These are phyloP conservation scores for Elachura formosa DNA, from an alignment of 2,113 vertebrate genomes.

Conservation along the genomic window DNA sequence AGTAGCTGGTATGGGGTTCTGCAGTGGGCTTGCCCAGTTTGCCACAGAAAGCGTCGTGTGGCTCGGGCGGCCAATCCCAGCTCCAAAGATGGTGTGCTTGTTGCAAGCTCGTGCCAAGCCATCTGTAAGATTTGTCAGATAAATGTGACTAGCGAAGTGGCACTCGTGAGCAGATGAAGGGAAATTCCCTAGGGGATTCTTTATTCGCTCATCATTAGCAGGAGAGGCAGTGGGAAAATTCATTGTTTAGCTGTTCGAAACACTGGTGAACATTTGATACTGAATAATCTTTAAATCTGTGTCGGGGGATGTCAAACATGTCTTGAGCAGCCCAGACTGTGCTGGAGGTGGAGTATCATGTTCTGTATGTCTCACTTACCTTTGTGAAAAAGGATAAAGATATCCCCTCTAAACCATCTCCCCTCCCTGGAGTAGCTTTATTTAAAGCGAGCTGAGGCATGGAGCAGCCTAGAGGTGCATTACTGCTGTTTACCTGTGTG, in stretches of 20 bases:
- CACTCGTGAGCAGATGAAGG: conserved; percentile 65
- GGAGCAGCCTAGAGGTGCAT: background rate
- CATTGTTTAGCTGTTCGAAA: conserved; percentile 39
- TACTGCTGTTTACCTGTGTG: background rate
- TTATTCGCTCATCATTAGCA: conserved; percentile 47
- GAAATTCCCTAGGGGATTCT: conserved; percentile 62
- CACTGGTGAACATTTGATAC: background rate
- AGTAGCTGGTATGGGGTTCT: background rate
- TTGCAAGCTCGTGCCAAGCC: conserved; percentile 53
- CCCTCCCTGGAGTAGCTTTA: background rate
- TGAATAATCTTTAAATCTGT: background rate
- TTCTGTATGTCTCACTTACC: background rate
- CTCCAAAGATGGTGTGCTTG: conserved; percentile 58
- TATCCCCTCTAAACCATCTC: background rate
- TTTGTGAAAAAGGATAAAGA: background rate
- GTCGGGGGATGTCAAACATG: background rate
- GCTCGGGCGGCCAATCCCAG: conserved; percentile 29
- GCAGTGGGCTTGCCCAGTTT: background rate
- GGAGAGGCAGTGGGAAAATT: conserved; percentile 47
- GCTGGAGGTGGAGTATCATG: background rate
- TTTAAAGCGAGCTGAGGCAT: background rate
- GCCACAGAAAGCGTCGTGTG: background rate
- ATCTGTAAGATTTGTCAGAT: conserved; percentile 67
- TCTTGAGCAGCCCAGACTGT: background rate
- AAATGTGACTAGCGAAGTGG: conserved; percentile 65